A percentile compares a stretch with the other conserved stretches of the same genome.
These are phyloP conservation scores for Altica lythri DNA, from an alignment of 2,888 invertebrate genomes.

Conservation along the genomic window DNA sequence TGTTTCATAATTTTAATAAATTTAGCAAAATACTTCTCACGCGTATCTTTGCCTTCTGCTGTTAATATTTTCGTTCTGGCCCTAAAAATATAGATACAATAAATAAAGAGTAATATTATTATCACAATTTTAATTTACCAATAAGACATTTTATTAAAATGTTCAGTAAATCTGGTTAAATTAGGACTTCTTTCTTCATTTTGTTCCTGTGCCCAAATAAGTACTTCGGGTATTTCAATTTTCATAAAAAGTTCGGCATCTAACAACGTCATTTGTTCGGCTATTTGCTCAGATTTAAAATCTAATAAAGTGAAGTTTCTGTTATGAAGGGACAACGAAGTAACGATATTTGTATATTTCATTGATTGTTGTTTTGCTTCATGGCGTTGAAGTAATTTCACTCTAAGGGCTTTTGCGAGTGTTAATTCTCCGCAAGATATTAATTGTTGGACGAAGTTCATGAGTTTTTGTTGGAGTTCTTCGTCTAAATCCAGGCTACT, in stretches of 20 bases:
- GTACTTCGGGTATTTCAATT: constrained; percentile 95
- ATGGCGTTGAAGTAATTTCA: constrained; percentile 87
- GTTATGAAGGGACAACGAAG: constrained; percentile 47
- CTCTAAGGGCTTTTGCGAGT: constrained; percentile 86
- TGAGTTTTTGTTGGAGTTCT: constrained; percentile 77
- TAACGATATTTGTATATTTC: constrained; percentile 40
- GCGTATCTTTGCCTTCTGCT: constrained; percentile 86
- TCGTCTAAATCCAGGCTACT: constrained; percentile 86
- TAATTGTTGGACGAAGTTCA: constrained; percentile 92
- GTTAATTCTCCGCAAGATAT: constrained; percentile 90
- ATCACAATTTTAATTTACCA: constrained; percentile 64
- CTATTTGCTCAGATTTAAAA: constrained; percentile 93
- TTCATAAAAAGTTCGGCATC: constrained; percentile 95
- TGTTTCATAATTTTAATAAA: constrained; percentile 99
- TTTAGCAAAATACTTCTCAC: constrained; percentile 92
- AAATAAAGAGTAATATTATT: background rate
- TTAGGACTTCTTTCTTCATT: constrained; percentile 97
- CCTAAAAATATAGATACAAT: constrained; percentile 53
- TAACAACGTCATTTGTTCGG: constrained; percentile 96
- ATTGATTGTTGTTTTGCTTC: constrained; percentile 49
- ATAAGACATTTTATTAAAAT: constrained; percentile 99
- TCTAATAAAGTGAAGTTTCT: constrained; percentile 74
- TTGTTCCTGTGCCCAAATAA: constrained; percentile 97
- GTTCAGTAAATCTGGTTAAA: constrained; percentile 94
- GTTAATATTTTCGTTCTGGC: constrained; percentile 92